phyloP scores from a whole-genome alignment of 2,888 invertebrate species.

The Gryllus longicercus region DNA sequence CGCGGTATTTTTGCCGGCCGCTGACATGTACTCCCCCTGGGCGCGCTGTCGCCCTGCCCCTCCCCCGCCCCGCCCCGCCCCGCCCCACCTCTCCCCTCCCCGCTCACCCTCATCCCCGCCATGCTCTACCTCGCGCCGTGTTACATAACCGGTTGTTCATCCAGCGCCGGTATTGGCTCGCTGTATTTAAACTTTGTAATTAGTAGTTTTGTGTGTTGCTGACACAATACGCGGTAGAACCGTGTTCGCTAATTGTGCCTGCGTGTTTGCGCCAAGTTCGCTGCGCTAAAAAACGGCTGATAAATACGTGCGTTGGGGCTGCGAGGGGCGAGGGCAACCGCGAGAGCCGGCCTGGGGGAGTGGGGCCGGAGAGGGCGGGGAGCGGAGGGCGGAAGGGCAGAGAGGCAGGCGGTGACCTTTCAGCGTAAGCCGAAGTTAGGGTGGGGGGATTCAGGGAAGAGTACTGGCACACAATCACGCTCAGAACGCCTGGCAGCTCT shows the following conservation, averaged over 20 bases:
- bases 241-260: not conserved
- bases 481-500: no score
- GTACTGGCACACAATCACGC: no score
- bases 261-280: conserved; percentile 7
- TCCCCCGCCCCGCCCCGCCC: no score
- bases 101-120: no score
- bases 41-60: not conserved
- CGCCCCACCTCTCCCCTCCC: no score
- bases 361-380: no score
- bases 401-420: no score
- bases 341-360: not conserved
- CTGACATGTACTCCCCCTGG: not conserved
- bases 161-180: not conserved
- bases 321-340: not conserved
- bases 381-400: no score
- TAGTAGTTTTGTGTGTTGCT: conserved; percentile 17
- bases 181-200: conserved; percentile 11
- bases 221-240: not conserved
- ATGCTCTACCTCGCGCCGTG: not conserved
- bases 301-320: not conserved
- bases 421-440: no score
- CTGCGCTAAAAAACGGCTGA: not conserved
- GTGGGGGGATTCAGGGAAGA: no score
- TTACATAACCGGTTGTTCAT: not conserved
- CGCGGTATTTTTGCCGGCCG: not conserved